phyloP scores from a whole-genome alignment of 2,888 invertebrate species.

The Sipha maydis region DNA sequence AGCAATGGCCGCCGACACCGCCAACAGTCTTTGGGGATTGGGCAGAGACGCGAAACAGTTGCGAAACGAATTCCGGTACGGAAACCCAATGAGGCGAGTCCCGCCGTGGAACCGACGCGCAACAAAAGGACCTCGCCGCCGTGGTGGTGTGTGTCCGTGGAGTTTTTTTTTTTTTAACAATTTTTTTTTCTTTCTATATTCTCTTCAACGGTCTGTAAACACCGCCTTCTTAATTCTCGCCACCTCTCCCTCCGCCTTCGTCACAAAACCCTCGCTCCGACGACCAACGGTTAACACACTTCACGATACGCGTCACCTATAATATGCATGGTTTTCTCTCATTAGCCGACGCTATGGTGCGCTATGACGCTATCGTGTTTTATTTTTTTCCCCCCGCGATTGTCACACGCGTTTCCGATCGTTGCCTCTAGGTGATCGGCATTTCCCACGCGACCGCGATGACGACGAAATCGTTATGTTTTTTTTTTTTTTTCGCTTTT shows the following conservation, averaged over 20 bases:
- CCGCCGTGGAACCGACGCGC: background rate
- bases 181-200: background rate
- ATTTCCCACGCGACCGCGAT: constrained; percentile 41
- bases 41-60: constrained; percentile 56
- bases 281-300: background rate
- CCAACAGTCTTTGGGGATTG: constrained; percentile 37
- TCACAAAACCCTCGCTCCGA: background rate
- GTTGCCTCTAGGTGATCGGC: background rate
- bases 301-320: background rate
- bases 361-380: background rate
- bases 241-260: background rate
- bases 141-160: background rate
- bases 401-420: constrained; percentile 1
- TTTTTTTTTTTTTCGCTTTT: background rate
- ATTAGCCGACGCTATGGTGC: background rate
- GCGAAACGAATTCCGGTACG: constrained; percentile 61
- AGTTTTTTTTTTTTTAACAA: constrained; percentile 3
- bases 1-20: constrained; percentile 46
- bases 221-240: constrained; percentile 15
- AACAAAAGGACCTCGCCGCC: constrained; percentile 28
- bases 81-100: constrained; percentile 60
- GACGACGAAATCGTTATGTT: background rate
- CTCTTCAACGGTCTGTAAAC: constrained; percentile 46
- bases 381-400: background rate
- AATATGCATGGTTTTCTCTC: constrained; percentile 39